Conservation (phyloP, 2,797 vertebrate species). For the Cuniculus paca region DNA sequence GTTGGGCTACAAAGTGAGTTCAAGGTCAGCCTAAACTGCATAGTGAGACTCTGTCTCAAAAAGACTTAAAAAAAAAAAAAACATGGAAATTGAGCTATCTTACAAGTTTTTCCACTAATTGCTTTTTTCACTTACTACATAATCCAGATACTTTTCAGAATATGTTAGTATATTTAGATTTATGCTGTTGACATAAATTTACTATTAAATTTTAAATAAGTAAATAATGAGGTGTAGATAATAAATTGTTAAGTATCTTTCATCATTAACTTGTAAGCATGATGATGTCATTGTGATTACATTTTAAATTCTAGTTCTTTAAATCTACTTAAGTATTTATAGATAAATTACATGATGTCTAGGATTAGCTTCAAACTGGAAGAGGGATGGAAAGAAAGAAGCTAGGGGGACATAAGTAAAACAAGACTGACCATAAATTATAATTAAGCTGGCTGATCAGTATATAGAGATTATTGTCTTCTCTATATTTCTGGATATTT, state of each 20-base stretch:
- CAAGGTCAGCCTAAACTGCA: no score
- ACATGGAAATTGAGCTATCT: not conserved
- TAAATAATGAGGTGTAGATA: not conserved
- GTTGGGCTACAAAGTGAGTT: no score
- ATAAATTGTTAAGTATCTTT: not conserved
- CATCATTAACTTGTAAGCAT: not conserved
- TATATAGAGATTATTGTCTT: not conserved
- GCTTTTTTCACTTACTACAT: conserved; percentile 18
- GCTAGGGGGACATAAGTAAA: not conserved
- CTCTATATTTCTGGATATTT: conserved; percentile 35
- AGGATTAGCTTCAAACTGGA: not conserved
- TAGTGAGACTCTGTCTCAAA: no score
- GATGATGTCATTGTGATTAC: not conserved
- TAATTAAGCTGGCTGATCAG: not conserved
- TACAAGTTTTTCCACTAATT: conserved; percentile 8
- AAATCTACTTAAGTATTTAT: conserved; percentile 35
- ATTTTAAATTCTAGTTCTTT: conserved; percentile 18
- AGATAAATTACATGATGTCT: not conserved
- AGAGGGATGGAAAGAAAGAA: not conserved
- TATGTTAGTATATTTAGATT: not conserved
- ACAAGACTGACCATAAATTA: conserved; percentile 1
- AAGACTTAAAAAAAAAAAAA: not conserved
- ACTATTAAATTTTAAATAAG: conserved; percentile 59
- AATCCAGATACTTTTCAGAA: conserved; percentile 1
- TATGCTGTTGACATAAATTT: conserved; percentile 10